A percentile compares a stretch with the other conserved stretches of the same genome.
Evolutionary conservation across 1,140 invertebrate species (phyloP).

Genomic region (Drosophila serrata): DNA sequence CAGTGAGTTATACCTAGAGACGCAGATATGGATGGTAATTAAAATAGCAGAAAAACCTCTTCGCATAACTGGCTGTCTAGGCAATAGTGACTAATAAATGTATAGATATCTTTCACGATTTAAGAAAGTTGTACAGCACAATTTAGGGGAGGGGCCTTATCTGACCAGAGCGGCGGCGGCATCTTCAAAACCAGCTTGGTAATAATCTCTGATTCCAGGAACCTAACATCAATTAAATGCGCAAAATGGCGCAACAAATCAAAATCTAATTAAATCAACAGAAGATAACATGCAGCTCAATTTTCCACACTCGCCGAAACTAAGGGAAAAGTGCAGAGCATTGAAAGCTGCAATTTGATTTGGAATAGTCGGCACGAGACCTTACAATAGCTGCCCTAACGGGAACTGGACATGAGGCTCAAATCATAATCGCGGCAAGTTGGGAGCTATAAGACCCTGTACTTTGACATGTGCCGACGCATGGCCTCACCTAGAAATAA

Average conservation of each 20-base stretch:
- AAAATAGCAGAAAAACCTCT: neutral
- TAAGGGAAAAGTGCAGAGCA: constrained; percentile 3
- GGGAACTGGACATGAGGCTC: constrained; percentile 51
- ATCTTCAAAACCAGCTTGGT: constrained; percentile 37
- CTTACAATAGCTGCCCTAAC: constrained; percentile 42
- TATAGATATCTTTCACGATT: constrained; percentile 27
- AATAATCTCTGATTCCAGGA: constrained; percentile 45
- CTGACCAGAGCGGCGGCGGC: constrained; percentile 31
- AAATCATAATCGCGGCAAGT: constrained; percentile 51
- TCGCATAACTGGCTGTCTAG: neutral
- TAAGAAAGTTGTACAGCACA: constrained; percentile 17
- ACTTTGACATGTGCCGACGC: constrained; percentile 81
- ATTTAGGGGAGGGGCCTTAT: constrained; percentile 2
- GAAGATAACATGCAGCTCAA: constrained; percentile 77
- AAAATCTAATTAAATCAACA: constrained; percentile 75
- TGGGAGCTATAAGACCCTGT: constrained; percentile 4
- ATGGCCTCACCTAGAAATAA: constrained; percentile 48
- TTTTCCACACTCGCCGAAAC: constrained; percentile 58
- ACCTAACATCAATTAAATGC: constrained; percentile 75
- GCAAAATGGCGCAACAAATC: constrained; percentile 77
- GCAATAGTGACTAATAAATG: neutral
- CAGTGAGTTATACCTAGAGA: constrained; percentile 19
- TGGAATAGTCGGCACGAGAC: constrained; percentile 67
- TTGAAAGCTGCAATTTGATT: constrained; percentile 25
- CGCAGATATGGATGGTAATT: neutral